These are phyloP conservation scores for Esox niger DNA, from an alignment of 2,113 vertebrate species.

Conservation along the genomic window DNA sequence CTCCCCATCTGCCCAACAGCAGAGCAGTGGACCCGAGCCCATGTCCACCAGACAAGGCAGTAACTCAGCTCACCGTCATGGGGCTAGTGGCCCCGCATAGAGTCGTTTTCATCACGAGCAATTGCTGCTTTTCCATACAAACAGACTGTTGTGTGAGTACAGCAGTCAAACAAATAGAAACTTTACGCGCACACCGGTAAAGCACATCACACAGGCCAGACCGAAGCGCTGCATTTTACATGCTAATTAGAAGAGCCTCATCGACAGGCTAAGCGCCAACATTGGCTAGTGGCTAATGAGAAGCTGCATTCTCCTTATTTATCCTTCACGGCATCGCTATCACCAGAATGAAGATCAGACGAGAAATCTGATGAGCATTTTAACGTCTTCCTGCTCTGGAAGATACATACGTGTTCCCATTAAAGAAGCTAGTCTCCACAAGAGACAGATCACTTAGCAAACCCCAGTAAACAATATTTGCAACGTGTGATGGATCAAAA, in stretches of 20 bases:
- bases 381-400: too few relatives aligned
- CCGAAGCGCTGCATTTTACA: background rate
- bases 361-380: conserved; percentile 34
- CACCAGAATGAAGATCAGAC: conserved; percentile 17
- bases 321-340: too few relatives aligned
- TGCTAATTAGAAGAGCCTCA: background rate
- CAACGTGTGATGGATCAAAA: background rate
- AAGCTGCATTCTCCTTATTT: too few relatives aligned
- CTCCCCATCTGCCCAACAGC: background rate
- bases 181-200: background rate
- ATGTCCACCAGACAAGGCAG: background rate
- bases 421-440: background rate
- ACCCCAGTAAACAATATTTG: background rate
- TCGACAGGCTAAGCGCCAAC: background rate
- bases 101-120: background rate
- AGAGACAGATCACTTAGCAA: background rate
- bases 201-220: background rate
- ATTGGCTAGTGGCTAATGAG: too few relatives aligned
- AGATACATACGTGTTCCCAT: background rate
- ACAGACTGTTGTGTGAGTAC: too few relatives aligned
- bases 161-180: too few relatives aligned
- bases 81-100: background rate
- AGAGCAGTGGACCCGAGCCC: background rate
- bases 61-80: background rate
- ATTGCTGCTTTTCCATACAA: too few relatives aligned